A percentile compares a stretch with the other conserved stretches of the same genome.
Evolutionary conservation across 35 echinoderm and acorn worm genomes (phyloP).

Genomic region (Heliocidaris erythrogramma): DNA sequence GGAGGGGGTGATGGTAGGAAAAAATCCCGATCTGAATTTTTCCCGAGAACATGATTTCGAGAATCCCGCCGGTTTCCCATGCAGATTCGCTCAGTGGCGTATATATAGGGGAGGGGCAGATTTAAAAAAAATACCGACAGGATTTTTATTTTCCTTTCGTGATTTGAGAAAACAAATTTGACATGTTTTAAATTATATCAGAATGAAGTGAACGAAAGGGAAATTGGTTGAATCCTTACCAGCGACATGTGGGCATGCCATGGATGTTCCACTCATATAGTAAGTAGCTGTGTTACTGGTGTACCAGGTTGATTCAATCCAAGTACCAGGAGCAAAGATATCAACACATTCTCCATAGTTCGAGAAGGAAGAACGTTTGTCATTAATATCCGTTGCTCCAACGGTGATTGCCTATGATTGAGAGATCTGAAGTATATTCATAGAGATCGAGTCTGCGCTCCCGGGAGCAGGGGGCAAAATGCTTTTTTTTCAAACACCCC

Average conservation of each 20-base stretch:
- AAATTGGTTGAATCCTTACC: conserved; percentile 18
- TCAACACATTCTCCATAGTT: conserved; percentile 59
- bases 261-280: conserved; percentile 60
- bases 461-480: too few relatives aligned
- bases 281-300: conserved; percentile 20
- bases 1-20: not conserved
- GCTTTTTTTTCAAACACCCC: too few relatives aligned
- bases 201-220: too few relatives aligned
- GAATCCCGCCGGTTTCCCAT: too few relatives aligned
- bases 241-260: conserved; percentile 57
- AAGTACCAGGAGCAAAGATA: conserved; percentile 63
- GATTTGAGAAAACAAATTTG: too few relatives aligned
- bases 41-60: too few relatives aligned
- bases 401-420: conserved; percentile 57
- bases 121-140: too few relatives aligned
- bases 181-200: too few relatives aligned
- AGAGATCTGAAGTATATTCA: not conserved
- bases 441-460: too few relatives aligned
- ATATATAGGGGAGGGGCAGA: too few relatives aligned
- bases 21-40: not conserved
- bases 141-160: too few relatives aligned
- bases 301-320: conserved; percentile 24
- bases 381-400: conserved; percentile 52
- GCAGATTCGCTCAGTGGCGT: too few relatives aligned
- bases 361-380: conserved; percentile 57